Conservation (phyloP, 2,113 vertebrate genomes). For the Stercorarius parasiticus region DNA sequence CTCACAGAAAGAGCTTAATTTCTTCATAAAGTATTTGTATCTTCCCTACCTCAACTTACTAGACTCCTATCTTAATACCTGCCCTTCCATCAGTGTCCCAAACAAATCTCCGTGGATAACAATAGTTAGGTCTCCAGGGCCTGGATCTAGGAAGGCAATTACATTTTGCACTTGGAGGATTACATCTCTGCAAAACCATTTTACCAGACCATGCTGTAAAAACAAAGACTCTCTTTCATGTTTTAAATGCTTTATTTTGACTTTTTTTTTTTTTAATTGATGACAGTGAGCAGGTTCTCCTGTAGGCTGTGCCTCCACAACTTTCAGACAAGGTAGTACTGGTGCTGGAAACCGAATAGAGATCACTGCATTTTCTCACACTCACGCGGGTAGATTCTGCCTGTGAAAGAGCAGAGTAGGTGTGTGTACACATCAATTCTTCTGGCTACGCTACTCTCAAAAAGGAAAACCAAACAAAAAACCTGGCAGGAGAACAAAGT, state of each 20-base stretch:
- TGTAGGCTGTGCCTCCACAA: not conserved
- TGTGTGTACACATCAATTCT: not conserved
- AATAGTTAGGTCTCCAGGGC: not conserved
- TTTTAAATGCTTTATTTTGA: not conserved
- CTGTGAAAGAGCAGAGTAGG: not conserved
- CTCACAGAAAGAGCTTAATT: not conserved
- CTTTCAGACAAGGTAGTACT: not conserved
- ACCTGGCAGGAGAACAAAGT: conserved; percentile 26
- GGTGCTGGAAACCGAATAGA: not conserved
- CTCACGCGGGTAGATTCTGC: not conserved
- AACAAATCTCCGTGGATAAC: not conserved
- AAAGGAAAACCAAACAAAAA: conserved; percentile 42
- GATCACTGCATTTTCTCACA: not conserved
- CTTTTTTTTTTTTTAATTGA: not conserved
- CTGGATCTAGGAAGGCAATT: not conserved
- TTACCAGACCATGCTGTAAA: not conserved
- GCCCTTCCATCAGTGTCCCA: not conserved
- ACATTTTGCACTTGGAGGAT: not conserved
- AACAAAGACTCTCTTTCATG: not conserved
- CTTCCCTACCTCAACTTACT: not conserved
- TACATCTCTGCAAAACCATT: not conserved
- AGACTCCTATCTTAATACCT: not conserved
- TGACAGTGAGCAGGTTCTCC: not conserved
- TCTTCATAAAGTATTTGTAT: not conserved
- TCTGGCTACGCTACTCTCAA: not conserved